Evolutionary conservation across 2,113 vertebrate species (phyloP).

Genomic region (rat (Rattus norvegicus)): DNA sequence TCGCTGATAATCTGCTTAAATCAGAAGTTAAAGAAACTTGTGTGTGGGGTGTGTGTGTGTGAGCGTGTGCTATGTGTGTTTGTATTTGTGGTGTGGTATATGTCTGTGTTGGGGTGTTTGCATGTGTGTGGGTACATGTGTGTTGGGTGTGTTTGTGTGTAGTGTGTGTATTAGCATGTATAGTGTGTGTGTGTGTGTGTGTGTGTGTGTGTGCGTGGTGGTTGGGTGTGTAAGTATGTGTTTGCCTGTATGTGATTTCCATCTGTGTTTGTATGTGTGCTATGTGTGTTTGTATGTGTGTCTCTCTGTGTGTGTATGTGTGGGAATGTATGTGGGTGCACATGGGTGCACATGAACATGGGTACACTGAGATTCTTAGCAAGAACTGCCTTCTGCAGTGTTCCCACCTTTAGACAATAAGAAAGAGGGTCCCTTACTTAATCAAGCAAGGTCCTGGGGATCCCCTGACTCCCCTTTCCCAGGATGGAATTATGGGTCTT

Average conservation of each 20-base stretch:
- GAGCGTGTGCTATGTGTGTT: no score
- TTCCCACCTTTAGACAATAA: not conserved
- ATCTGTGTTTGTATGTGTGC: not conserved
- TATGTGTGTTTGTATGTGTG: not conserved
- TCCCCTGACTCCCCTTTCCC: not conserved
- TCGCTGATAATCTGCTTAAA: not conserved
- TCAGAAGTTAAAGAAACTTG: not conserved
- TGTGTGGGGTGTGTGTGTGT: not conserved
- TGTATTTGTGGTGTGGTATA: not conserved
- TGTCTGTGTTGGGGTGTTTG: not conserved
- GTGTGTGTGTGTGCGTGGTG: not conserved
- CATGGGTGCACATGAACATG: no score
- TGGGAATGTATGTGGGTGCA: not conserved
- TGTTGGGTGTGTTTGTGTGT: not conserved
- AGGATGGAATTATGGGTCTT: not conserved
- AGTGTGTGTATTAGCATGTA: not conserved
- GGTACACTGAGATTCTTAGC: no score
- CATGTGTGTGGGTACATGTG: not conserved
- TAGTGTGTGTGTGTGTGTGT: not conserved
- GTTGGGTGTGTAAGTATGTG: no score
- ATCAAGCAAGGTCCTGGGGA: not conserved
- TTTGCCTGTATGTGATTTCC: no score
- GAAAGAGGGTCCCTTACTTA: not conserved
- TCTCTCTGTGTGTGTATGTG: not conserved
- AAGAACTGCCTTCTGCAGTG: not conserved